Evolutionary conservation across 2,113 vertebrate species (phyloP), one percentile per base, ranked within the genome.

Genomic region (Danionella cerebrum): DNA sequence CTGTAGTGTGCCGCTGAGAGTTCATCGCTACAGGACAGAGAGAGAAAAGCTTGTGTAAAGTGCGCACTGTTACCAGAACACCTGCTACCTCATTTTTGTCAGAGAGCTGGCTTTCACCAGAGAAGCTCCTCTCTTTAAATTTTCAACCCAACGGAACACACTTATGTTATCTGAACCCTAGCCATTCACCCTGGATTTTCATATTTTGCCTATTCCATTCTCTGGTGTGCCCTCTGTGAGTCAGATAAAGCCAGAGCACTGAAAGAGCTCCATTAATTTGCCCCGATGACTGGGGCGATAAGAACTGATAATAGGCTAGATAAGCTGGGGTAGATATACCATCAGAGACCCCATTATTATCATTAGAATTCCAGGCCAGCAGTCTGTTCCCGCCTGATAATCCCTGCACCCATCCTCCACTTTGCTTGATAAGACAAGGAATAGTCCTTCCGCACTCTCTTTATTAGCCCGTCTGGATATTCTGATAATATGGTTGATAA

Each of bases 261-360:
- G 90, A 92, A 94, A 93, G 91, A 92, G 90, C 91, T 89, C 90
- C 89, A 93, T 93, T 93, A 93, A 93, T 94, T 93, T 94, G 92
- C 90, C 90, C 89, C 88, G 91, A 94, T 94, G 91, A 91, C 92
- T 93, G 91, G 84, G 84, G 82, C 84, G 91, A 94, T 93, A 93
- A 90, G 89, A 84, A 76, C 82, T 89, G 91, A 93, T 94, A 92
- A 92, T 91, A 89, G 90, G 89, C 87, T 85, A 87, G 91, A 93
- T 93, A 93, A 92, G 85, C 86, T 63, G 85, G 88, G 84, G 88
- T 90, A 92, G 90, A 93, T 93, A 92, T 91, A 92, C 89, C 91
- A 93, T 92, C 91, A 93, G 88, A 92, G 90, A 91, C 88, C 87
- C 87, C 88, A 91, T 93, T 94, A 92, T 94, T 93, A 92, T 89